Base-by-base conservation (phyloP, 1,140 invertebrate genomes). In the Cyphomyrmex costatus region DNA sequence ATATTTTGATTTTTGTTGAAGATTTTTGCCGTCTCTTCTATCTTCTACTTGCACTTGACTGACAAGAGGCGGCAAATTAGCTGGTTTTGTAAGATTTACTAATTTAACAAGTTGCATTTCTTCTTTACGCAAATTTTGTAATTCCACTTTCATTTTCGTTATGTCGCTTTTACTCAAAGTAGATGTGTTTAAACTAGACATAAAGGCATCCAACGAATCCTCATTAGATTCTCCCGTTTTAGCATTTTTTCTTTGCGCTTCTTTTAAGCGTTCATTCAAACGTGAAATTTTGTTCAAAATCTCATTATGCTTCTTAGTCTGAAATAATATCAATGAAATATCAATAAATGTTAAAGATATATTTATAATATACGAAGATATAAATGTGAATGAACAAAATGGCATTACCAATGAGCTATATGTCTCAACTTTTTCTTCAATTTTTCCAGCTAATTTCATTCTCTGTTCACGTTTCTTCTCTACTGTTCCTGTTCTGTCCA, bases 401-500 rank as follows among this genome's bases (percentile, higher is more conserved):
- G 21, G 7, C 49, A 93, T 95, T 93, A 98, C 97, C 95, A 99
- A 95, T 78, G 97, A 96, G 82, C 98, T 97, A 93, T 98, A 99
- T 8, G 98, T 99, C 93, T 98, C 97, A 10, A 95, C 95, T 91
- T 95, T 95, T 58, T 96, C 92, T 60, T 96, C 94, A 51, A 96
- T 85, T 92, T 97, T 97, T 58, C 97, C 96, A 90, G 96, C 96
- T 88, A 96, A 91, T 95, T 96, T 95, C 97, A 98, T 98, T 90
- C 98, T 95, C 84, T 96, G 96, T 89, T 97, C 95, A 19, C 99
- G 95, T 94, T 99, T 99, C 85, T 97, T 97, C 93, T 99, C 98
- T 46, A 99, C 96, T 70, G 97, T 97, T 8, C 99, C 99, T 12
- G 99, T 99, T 90, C 99, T 95, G 94, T 99, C 99, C 71, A 99